phyloP scores from a whole-genome alignment of 2,113 vertebrate species.

The Heterochromis multidens region DNA sequence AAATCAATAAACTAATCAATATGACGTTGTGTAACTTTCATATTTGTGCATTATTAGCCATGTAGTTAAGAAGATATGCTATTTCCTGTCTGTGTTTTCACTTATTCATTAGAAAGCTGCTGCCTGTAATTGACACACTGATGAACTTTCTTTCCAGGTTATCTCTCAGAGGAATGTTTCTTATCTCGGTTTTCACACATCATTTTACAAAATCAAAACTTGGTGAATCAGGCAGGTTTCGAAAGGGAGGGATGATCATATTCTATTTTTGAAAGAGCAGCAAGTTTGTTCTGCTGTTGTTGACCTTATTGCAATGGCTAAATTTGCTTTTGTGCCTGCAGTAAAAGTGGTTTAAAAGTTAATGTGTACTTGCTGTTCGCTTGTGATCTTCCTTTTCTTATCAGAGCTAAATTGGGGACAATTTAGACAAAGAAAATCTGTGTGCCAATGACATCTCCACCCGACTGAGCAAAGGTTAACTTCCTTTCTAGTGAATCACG shows the following conservation, averaged over 20 bases:
- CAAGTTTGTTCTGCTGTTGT: constrained; percentile 6
- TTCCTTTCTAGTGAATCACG: constrained; percentile 42
- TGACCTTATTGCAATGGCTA: neutral
- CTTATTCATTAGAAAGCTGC: neutral
- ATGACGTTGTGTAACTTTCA: neutral
- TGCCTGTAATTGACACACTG: neutral
- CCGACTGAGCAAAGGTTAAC: constrained; percentile 55
- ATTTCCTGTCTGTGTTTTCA: neutral
- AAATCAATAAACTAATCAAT: neutral
- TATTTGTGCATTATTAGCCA: neutral
- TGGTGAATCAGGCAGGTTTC: neutral
- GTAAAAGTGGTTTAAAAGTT: constrained; percentile 26
- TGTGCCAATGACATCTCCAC: neutral
- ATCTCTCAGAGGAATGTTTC: constrained; percentile 55
- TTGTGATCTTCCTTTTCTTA: constrained; percentile 42
- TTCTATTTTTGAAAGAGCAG: constrained; percentile 9
- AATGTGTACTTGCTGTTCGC: neutral
- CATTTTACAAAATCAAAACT: neutral
- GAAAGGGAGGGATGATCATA: rapidly evolving
- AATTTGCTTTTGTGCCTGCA: constrained; percentile 1
- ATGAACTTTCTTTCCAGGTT: constrained; percentile 1
- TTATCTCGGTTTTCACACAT: constrained; percentile 49
- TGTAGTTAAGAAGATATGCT: neutral
- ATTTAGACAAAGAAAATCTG: constrained; percentile 20
- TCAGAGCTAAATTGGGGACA: constrained; percentile 27